Evolutionary conservation across 2,888 invertebrate species (phyloP).

Genomic region (Aelia acuminata): DNA sequence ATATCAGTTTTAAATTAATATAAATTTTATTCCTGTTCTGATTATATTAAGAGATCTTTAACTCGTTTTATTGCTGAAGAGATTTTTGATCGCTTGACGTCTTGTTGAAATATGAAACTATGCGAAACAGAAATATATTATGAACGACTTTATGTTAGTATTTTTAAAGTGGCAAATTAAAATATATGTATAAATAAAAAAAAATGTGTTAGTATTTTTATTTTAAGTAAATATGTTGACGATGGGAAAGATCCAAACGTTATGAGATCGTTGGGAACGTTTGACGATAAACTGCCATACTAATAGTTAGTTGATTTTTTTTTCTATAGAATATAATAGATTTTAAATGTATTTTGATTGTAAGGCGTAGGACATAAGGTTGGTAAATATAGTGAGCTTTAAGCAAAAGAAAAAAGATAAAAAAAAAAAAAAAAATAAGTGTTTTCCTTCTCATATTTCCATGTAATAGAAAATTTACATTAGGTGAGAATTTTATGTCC

Average conservation of each 20-base stretch:
- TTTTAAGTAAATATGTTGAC: background rate
- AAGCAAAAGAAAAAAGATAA: too few species aligned
- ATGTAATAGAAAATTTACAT: background rate
- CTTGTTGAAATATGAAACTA: background rate
- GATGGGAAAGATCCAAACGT: background rate
- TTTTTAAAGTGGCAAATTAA: slow-evolving; percentile 11
- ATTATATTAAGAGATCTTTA: slow-evolving; percentile 15
- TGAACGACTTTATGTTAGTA: slow-evolving; percentile 12
- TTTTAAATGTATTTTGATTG: slow-evolving; percentile 53
- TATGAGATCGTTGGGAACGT: background rate
- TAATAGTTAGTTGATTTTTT: slow-evolving; percentile 50
- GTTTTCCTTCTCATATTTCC: slow-evolving; percentile 32
- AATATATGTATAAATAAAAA: background rate
- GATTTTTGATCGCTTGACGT: background rate
- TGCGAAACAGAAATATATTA: background rate
- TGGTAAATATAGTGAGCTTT: slow-evolving; percentile 57
- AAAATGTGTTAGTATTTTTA: background rate
- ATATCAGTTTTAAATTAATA: slow-evolving; percentile 31
- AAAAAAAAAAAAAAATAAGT: slow-evolving; percentile 10
- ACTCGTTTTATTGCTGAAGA: background rate
- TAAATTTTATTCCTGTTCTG: background rate
- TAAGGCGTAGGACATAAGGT: slow-evolving; percentile 44
- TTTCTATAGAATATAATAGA: slow-evolving; percentile 44
- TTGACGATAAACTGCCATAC: slow-evolving; percentile 53
- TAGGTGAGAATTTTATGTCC: background rate